Evolutionary conservation across 2,888 invertebrate genomes (phyloP).

Genomic region (Mechanitis mazaeus): DNA sequence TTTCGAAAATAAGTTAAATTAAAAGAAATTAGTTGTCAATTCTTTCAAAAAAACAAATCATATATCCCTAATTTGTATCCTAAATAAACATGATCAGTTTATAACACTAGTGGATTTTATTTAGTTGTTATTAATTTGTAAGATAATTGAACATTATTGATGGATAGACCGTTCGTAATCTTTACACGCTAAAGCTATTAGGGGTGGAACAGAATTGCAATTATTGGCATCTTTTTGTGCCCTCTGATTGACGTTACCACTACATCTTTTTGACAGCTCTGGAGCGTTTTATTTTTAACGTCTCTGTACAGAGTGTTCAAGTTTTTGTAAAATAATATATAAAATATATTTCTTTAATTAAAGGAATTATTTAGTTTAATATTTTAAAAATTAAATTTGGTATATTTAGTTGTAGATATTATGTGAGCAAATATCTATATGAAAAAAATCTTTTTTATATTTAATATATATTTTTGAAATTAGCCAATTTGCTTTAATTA

Average conservation of each 20-base stretch:
- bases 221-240: constrained; percentile 68
- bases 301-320: constrained; percentile 46
- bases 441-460: too few relatives aligned
- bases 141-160: constrained; percentile 16
- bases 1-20: too few relatives aligned
- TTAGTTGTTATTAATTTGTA: neutral
- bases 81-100: neutral
- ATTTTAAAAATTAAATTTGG: too few relatives aligned
- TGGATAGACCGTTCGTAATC: constrained; percentile 45
- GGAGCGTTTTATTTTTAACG: constrained; percentile 55
- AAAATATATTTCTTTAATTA: neutral
- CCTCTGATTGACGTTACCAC: constrained; percentile 69
- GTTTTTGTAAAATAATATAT: neutral
- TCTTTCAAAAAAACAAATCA: too few relatives aligned
- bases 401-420: too few relatives aligned
- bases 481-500: too few relatives aligned
- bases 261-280: constrained; percentile 70
- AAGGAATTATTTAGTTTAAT: too few relatives aligned
- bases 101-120: neutral
- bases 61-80: too few relatives aligned
- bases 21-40: too few relatives aligned
- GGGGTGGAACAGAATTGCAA: constrained; percentile 52
- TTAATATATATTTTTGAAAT: too few relatives aligned
- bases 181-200: constrained; percentile 72
- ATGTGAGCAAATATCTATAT: too few relatives aligned